A percentile compares a stretch with the other conserved stretches of the same genome.
Conservation (phyloP, 2,797 vertebrate genomes). For the Sarcophilus harrisii region DNA sequence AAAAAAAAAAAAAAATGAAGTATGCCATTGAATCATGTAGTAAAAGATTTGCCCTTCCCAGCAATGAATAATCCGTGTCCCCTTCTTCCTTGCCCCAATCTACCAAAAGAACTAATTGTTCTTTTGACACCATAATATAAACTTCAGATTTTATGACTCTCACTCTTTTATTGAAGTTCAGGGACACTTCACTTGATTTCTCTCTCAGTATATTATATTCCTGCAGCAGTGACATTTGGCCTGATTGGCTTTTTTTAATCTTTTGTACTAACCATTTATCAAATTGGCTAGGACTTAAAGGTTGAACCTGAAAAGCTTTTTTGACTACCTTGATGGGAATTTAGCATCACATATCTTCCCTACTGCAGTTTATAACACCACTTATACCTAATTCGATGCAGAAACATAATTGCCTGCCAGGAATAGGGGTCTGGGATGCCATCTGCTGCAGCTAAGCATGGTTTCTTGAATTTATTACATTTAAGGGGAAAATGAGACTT, state of each 20-base stretch:
- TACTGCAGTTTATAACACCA: neutral
- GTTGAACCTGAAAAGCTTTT: neutral
- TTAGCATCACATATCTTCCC: neutral
- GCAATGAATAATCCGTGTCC: neutral
- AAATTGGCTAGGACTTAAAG: neutral
- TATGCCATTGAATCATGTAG: no score
- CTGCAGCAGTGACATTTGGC: rapidly evolving
- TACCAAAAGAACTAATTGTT: neutral
- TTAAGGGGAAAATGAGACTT: neutral
- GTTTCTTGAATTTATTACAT: neutral
- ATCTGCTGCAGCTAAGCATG: neutral
- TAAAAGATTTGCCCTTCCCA: neutral
- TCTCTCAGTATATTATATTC: neutral
- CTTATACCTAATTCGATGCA: neutral
- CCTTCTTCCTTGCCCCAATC: neutral
- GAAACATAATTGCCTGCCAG: neutral
- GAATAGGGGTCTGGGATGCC: neutral
- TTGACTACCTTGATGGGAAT: neutral
- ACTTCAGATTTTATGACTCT: conserved; percentile 1
- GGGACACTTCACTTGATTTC: neutral
- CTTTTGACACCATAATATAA: conserved; percentile 24
- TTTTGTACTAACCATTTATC: neutral
- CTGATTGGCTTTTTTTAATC: neutral
- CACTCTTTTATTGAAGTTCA: neutral
- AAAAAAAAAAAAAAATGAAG: neutral